Evolutionary conservation across 2,113 vertebrate genomes (phyloP).

Genomic region (Steatornis caripensis): DNA sequence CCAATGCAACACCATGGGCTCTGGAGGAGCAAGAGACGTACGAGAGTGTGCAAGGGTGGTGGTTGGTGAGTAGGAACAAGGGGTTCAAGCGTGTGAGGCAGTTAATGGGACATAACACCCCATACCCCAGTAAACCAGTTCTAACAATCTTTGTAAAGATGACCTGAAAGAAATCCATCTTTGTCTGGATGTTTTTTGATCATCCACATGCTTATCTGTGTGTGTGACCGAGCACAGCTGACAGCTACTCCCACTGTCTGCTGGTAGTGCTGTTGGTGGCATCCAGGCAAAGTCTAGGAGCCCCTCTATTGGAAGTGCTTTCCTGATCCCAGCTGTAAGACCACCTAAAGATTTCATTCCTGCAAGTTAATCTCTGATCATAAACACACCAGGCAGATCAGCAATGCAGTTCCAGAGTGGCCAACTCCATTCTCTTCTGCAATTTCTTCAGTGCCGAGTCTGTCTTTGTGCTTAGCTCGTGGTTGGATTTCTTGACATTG

Average conservation of each 20-base stretch:
- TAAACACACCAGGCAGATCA: background rate
- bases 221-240: background rate
- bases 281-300: background rate
- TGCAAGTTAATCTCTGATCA: background rate
- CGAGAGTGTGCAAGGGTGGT: rapidly evolving
- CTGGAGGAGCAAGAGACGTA: background rate
- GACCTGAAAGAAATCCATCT: background rate
- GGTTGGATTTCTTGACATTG: background rate
- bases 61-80: background rate
- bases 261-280: background rate
- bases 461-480: background rate
- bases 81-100: background rate
- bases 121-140: background rate
- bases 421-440: background rate
- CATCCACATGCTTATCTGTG: background rate
- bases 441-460: background rate
- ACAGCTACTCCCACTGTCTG: background rate
- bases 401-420: background rate
- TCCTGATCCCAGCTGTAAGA: background rate
- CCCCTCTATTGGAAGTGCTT: background rate
- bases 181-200: background rate
- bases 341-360: background rate
- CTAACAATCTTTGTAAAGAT: background rate
- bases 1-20: background rate
- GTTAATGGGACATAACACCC: background rate